Evolutionary conservation across 1,140 invertebrate genomes (phyloP), one percentile per base, ranked within the genome.

Genomic region (Pissodes strobi): DNA sequence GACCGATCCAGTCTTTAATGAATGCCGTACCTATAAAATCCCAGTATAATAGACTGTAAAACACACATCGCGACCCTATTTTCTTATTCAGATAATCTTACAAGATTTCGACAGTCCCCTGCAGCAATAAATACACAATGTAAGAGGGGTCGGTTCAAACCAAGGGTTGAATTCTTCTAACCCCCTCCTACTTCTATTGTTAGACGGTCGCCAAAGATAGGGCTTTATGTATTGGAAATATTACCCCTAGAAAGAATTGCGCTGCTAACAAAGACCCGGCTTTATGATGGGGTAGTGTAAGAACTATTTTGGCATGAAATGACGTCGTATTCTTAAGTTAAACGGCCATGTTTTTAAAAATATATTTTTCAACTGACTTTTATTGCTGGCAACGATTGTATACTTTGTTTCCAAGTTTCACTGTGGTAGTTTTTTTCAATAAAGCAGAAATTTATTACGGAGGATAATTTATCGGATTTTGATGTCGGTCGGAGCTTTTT

Each of bases 141-240:
- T 48, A 48, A 34, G 27, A 59, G 56, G 41, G 41, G 41, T 59
- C 56, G 49, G 37, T 41, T 52, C 52, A 38, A 58, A 68, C 66
- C 63, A 70, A 72, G 70, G 68, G 70, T 72, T n/a, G n/a, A n/a
- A n/a, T n/a, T n/a, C 58, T 25, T 41, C 58, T 13, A 38, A 41
- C 58, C 46, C 59, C 59, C 49, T 15, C 46, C 59, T 38, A 37
- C 13, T 27, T 17, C 34, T 39, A 62, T 62, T 62, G 59, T 62
- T 49, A 60, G 57, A 60, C 57, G 43, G 30, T 60, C 38, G 59
- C 59, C 59, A 62, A 62, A 62, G 38, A 41, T 30, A 51, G 49
- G 59, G 48, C 13, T 62, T 72, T 72, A 72, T 72, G 71, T 72
- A 72, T 72, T 67, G 71, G 71, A 72, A 72, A 70, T 72, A 72